These are phyloP conservation scores for Sprattus sprattus DNA, from an alignment of 2,113 vertebrate species.

Conservation along the genomic window DNA sequence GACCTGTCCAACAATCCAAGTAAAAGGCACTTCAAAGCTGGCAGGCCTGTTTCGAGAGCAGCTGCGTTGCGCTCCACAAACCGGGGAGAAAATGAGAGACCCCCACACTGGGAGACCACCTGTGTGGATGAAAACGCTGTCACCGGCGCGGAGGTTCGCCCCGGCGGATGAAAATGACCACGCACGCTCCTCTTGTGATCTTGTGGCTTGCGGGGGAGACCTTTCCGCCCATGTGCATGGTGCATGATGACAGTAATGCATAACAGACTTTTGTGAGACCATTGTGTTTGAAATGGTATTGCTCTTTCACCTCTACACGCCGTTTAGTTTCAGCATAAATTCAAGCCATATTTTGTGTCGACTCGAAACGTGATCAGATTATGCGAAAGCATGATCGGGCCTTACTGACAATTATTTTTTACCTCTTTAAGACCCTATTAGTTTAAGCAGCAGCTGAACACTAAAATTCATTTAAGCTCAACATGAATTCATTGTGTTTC, in stretches of 20 bases:
- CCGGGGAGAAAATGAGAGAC: slow-evolving; percentile 28
- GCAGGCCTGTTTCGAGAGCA: neutral
- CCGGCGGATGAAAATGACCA: slow-evolving; percentile 19
- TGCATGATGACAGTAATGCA: neutral
- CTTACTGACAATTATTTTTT: neutral
- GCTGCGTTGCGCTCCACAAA: slow-evolving; percentile 20
- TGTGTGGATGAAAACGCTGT: slow-evolving; percentile 32
- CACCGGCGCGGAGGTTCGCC: slow-evolving; percentile 4
- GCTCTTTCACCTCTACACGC: neutral
- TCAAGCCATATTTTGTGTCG: neutral
- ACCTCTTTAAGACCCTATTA: neutral
- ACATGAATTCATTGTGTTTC: neutral
- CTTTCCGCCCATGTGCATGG: neutral
- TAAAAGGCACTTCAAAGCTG: slow-evolving; percentile 1
- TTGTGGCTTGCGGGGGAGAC: neutral
- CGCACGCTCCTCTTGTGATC: neutral
- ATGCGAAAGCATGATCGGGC: neutral
- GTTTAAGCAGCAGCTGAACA: neutral
- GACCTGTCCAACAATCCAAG: slow-evolving; percentile 11
- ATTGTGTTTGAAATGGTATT: neutral
- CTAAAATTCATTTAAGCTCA: neutral
- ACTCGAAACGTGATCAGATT: neutral
- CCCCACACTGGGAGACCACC: slow-evolving; percentile 5
- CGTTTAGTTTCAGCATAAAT: neutral
- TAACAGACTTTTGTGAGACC: neutral